Evolutionary conservation across 2,113 vertebrate species (phyloP).

Genomic region (Ivindomyrus marchei): DNA sequence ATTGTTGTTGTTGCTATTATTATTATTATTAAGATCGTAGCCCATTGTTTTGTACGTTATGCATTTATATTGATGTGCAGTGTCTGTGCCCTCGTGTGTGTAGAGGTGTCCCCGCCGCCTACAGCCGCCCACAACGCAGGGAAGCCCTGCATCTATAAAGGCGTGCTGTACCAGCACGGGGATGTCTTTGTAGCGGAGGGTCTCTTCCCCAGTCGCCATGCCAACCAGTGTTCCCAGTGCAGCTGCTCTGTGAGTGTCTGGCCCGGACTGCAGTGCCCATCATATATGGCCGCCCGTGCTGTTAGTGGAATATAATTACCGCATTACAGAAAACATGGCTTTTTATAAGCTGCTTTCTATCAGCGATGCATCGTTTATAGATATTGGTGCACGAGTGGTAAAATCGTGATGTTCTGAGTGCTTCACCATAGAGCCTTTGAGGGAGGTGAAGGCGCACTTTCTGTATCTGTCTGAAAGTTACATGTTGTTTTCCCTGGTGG

Average conservation of each 20-base stretch:
- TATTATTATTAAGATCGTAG: not conserved
- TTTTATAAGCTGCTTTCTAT: not conserved
- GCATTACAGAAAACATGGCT: not conserved
- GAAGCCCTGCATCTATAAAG: constrained; percentile 67
- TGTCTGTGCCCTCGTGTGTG: constrained; percentile 29
- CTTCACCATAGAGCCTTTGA: not conserved
- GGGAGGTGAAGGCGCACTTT: not conserved
- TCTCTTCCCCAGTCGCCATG: constrained; percentile 65
- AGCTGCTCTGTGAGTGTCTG: constrained; percentile 67
- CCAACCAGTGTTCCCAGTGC: constrained; percentile 70
- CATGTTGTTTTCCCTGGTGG: not conserved
- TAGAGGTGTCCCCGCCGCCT: constrained; percentile 61
- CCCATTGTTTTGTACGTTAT: not conserved
- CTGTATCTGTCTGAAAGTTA: not conserved
- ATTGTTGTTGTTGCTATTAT: not conserved
- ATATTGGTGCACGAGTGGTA: not conserved
- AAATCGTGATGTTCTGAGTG: not conserved
- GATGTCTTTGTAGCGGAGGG: constrained; percentile 68
- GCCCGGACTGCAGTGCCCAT: not conserved
- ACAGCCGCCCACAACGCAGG: constrained; percentile 53
- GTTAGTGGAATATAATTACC: not conserved
- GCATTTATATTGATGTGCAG: not conserved
- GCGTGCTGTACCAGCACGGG: constrained; percentile 63
- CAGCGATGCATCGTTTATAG: not conserved
- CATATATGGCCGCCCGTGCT: no score